Conservation (phyloP, 1,140 invertebrate species). For the Drosophila lini region DNA sequence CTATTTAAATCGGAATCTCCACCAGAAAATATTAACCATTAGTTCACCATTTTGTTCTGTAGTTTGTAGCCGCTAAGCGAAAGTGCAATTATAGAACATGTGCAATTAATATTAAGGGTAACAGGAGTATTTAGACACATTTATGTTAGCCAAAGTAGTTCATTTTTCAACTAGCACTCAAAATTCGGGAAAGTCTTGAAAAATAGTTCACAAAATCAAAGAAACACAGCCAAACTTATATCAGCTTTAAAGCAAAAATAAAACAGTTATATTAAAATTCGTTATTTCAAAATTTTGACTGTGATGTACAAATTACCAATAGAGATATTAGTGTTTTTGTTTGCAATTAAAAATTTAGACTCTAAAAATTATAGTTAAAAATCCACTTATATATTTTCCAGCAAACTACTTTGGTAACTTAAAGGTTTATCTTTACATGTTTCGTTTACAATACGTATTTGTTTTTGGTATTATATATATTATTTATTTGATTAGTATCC, state of each 20-base stretch:
- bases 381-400: too few relatives aligned
- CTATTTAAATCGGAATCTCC: constrained; percentile 39
- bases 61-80: constrained; percentile 48
- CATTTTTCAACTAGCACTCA: not conserved
- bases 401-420: constrained; percentile 25
- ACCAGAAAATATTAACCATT: not conserved
- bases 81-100: constrained; percentile 72
- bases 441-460: constrained; percentile 24
- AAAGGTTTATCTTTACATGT: constrained; percentile 4
- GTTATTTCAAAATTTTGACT: constrained; percentile 13
- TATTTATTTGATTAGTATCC: not conserved
- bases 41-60: constrained; percentile 13
- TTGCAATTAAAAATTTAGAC: not conserved
- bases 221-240: constrained; percentile 6
- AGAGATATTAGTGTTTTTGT: not conserved
- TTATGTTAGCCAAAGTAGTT: constrained; percentile 16
- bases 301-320: constrained; percentile 16
- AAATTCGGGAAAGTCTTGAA: not conserved
- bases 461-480: constrained; percentile 19
- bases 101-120: constrained; percentile 63
- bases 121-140: constrained; percentile 13
- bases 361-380: not conserved
- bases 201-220: not conserved
- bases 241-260: not conserved
- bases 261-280: not conserved